phyloP scores from a whole-genome alignment of 1,140 invertebrate genomes.

The Atta colombica region DNA sequence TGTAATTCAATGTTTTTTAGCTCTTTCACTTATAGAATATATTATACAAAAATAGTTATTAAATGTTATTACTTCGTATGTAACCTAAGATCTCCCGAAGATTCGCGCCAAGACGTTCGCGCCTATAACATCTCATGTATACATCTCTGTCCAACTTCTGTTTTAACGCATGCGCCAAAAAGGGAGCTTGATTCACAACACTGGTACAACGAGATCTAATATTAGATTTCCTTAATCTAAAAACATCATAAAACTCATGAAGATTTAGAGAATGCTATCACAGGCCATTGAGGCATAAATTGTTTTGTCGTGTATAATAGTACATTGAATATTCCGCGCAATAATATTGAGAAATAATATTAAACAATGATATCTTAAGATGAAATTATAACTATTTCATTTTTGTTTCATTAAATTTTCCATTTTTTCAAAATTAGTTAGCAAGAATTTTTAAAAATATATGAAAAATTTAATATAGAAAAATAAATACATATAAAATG shows the following conservation, averaged over 20 bases:
- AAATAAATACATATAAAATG: not conserved
- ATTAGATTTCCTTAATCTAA: conserved; percentile 35
- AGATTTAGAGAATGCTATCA: conserved; percentile 27
- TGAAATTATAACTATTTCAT: not conserved
- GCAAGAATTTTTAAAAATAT: not conserved
- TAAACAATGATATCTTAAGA: not conserved
- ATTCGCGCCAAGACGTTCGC: too few relatives aligned
- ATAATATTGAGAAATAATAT: not conserved
- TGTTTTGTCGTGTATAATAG: not conserved
- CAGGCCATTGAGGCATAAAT: not conserved
- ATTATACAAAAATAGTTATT: too few relatives aligned
- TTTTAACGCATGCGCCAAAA: too few relatives aligned
- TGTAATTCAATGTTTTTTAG: too few relatives aligned
- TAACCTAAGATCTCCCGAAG: too few relatives aligned
- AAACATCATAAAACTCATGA: conserved; percentile 23
- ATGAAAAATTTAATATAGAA: not conserved
- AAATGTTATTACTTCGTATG: too few relatives aligned
- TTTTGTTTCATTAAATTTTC: not conserved
- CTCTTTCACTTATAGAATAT: too few relatives aligned
- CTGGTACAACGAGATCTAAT: not conserved
- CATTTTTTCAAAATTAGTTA: not conserved
- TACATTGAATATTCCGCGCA: not conserved
- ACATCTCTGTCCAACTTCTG: too few relatives aligned
- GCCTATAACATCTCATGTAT: too few relatives aligned
- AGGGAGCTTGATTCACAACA: too few relatives aligned